Base-by-base conservation (phyloP, 2,888 invertebrate genomes). In the Polylopha cassiicola region DNA sequence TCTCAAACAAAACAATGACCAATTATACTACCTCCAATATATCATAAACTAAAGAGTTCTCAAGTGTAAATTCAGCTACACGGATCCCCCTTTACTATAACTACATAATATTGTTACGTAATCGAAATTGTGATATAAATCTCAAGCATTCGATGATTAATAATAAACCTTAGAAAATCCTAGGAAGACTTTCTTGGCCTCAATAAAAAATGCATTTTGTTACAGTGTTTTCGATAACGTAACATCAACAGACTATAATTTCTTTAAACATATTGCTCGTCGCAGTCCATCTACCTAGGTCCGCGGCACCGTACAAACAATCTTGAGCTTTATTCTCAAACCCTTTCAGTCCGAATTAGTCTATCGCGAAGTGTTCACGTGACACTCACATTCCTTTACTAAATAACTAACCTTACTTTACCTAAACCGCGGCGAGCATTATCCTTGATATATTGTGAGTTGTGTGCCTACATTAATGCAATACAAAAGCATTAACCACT, bases 91-190 rank as follows among this genome's bases (percentile, higher is more conserved):
- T 26, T 24, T 20, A 21, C 15, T 34, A 39, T 10, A 28, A 34
- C 41, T 41, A 29, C 20, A 26, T 32, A 33, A 39, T 33, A 41
- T 24, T 36, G 41, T 36, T 41, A 41, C 28, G 30, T 41, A 9
- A 30, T 36, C 41, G 41, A 36, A 41, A 36, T 39, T 28, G 30
- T 36, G 36, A 41, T 29, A n/a, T n/a, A 29, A 41, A 22, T 29
- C 10, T 24, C 34, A 41, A 41, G 15, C 22, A 36, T 27, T 26
- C 34, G 24, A 23, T 7, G 24, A 16, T 16, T 16, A n/a, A 32
- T 17, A 21, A 17, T 13, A 16, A 18, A 8, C 24, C 16, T 13
- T 8, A 26, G 34, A 34, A 27, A 34, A 34, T 26, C 34, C 20
- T n/a, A 20, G 34, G 28, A 33, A 18, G 27, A 37, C 17, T 37